Evolutionary conservation across 2,113 vertebrate genomes (phyloP).

Genomic region (Rhea americana): DNA sequence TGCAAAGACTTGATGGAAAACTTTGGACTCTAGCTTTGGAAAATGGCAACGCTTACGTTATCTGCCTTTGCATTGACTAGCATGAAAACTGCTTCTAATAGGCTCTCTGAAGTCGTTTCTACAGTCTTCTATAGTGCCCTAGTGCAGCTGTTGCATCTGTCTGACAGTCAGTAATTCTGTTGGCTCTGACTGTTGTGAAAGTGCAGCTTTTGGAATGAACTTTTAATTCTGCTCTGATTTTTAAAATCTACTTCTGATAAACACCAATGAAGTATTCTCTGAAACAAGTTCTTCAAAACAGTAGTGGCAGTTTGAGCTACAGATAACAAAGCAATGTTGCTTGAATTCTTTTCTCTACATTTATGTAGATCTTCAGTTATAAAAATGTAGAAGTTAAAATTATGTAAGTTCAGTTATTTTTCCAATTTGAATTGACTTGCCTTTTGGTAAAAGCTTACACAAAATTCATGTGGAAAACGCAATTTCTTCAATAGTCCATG

Average conservation of each 20-base stretch:
- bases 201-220: background rate
- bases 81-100: background rate
- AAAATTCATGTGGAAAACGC: background rate
- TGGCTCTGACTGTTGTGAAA: fast-evolving
- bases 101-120: background rate
- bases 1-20: background rate
- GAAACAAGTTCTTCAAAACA: background rate
- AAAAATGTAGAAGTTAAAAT: background rate
- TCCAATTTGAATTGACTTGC: background rate
- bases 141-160: background rate
- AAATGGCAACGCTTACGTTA: background rate
- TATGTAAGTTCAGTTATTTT: background rate
- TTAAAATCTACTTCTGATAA: background rate
- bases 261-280: background rate
- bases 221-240: background rate
- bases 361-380: background rate
- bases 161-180: background rate
- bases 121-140: background rate
- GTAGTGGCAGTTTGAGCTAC: background rate
- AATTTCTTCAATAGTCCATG: background rate
- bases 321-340: background rate
- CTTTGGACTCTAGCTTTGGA: background rate
- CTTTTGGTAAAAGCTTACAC: background rate
- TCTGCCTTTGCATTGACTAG: background rate
- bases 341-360: background rate